Percentiles rank a stretch among this genome's conserved stretches.
These are phyloP conservation scores for Morone saxatilis DNA, from an alignment of 2,113 vertebrate species.

Conservation along the genomic window DNA sequence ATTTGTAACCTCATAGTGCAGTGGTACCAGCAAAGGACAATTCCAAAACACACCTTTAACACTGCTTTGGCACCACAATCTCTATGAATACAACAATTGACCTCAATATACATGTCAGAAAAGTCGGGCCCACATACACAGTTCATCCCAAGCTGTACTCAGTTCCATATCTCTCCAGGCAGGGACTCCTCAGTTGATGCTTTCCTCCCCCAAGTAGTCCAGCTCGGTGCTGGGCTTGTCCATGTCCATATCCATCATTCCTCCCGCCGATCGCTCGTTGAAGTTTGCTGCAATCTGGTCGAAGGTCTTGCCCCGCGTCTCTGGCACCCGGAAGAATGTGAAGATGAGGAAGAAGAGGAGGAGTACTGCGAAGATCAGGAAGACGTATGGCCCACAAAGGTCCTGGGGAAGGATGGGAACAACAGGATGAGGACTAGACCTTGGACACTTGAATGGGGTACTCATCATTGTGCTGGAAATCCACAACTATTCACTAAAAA, in stretches of 20 bases:
- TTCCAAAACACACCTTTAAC: slow-evolving; percentile 44
- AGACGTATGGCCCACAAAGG: slow-evolving; percentile 89
- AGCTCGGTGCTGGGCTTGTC: slow-evolving; percentile 90
- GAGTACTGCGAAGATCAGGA: slow-evolving; percentile 90
- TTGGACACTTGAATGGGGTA: not conserved
- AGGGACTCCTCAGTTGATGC: slow-evolving; percentile 57
- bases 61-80: slow-evolving; percentile 55
- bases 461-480: no score
- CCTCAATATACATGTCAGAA: slow-evolving; percentile 50
- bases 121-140: slow-evolving; percentile 22
- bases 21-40: slow-evolving; percentile 38
- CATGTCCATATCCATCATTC: slow-evolving; percentile 85
- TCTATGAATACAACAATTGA: slow-evolving; percentile 38
- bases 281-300: slow-evolving; percentile 91
- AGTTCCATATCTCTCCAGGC: slow-evolving; percentile 15
- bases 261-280: slow-evolving; percentile 70
- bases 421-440: not conserved
- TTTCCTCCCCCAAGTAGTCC: slow-evolving; percentile 87
- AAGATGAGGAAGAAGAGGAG: slow-evolving; percentile 90
- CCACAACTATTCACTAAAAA: not conserved
- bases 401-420: slow-evolving; percentile 76
- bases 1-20: slow-evolving; percentile 4
- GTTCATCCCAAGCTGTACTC: slow-evolving; percentile 40
- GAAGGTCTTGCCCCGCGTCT: slow-evolving; percentile 92
- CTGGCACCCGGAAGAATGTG: slow-evolving; percentile 93